phyloP scores from a whole-genome alignment of 2,113 vertebrate genomes.

The Daphoenositta chrysoptera region DNA sequence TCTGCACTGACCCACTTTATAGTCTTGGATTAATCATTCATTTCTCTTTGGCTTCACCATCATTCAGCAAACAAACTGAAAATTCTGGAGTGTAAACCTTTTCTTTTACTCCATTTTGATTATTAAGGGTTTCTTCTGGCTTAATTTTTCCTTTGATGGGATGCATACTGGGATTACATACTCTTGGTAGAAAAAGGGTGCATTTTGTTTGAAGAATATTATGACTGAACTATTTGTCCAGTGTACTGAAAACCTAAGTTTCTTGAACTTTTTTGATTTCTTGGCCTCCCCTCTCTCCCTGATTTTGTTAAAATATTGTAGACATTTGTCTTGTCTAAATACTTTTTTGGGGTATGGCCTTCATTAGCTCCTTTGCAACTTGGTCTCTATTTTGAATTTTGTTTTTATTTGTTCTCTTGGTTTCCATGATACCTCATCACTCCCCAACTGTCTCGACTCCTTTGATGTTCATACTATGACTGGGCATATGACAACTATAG shows the following conservation, averaged over 20 bases:
- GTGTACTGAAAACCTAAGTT: neutral
- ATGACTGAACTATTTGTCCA: neutral
- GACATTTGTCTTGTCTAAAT: neutral
- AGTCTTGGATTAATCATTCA: neutral
- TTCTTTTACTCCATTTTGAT: neutral
- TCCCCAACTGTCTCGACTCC: neutral
- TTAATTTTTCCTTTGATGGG: neutral
- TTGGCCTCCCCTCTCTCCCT: fast-evolving
- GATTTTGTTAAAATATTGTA: neutral
- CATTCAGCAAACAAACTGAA: neutral
- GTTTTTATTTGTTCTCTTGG: neutral
- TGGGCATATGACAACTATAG: neutral
- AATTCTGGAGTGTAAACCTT: neutral
- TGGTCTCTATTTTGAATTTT: neutral
- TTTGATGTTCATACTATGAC: neutral
- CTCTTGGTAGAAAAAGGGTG: neutral
- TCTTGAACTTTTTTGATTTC: neutral
- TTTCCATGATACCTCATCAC: neutral
- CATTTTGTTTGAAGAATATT: neutral
- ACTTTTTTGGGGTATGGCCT: neutral
- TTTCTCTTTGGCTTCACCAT: neutral
- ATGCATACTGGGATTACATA: neutral
- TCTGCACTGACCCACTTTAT: neutral
- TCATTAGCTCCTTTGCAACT: neutral
- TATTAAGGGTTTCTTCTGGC: neutral